Evolutionary conservation across 2,888 invertebrate species (phyloP).

Genomic region (Drosophila leonis): DNA sequence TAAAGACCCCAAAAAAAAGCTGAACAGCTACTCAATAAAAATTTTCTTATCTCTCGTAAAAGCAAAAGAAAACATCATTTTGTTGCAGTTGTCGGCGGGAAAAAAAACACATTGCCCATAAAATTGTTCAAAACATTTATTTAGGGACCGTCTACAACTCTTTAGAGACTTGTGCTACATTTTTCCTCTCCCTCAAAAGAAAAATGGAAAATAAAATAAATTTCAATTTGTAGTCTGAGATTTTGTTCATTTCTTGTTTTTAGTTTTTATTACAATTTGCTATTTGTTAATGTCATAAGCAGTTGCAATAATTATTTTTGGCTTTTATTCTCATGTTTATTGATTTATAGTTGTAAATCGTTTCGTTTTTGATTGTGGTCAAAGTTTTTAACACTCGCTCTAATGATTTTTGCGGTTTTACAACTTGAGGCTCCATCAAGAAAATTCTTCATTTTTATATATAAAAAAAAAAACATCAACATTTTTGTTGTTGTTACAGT

Average conservation of each 20-base stretch:
- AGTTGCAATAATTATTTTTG: constrained; percentile 49
- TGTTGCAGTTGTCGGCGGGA: constrained; percentile 48
- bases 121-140: constrained; percentile 20
- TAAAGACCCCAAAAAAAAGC: constrained; percentile 18
- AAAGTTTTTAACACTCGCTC: constrained; percentile 57
- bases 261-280: constrained; percentile 68
- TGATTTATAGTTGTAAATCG: constrained; percentile 64
- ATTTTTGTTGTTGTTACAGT: constrained; percentile 12
- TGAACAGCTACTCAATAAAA: constrained; percentile 61
- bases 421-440: constrained; percentile 19
- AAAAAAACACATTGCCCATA: constrained; percentile 50
- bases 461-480: constrained; percentile 2
- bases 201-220: constrained; percentile 14
- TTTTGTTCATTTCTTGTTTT: constrained; percentile 7
- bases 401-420: constrained; percentile 62
- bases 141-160: constrained; percentile 45
- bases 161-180: constrained; percentile 67
- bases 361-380: constrained; percentile 54
- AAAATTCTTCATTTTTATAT: constrained; percentile 11
- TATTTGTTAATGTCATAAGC: constrained; percentile 69
- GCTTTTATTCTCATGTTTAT: constrained; percentile 50
- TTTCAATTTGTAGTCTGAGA: constrained; percentile 37
- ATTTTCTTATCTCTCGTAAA: constrained; percentile 76
- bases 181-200: constrained; percentile 16
- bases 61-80: constrained; percentile 61